Evolutionary conservation across 2,113 vertebrate species (phyloP).

Genomic region (Zosterops hypoxanthus): DNA sequence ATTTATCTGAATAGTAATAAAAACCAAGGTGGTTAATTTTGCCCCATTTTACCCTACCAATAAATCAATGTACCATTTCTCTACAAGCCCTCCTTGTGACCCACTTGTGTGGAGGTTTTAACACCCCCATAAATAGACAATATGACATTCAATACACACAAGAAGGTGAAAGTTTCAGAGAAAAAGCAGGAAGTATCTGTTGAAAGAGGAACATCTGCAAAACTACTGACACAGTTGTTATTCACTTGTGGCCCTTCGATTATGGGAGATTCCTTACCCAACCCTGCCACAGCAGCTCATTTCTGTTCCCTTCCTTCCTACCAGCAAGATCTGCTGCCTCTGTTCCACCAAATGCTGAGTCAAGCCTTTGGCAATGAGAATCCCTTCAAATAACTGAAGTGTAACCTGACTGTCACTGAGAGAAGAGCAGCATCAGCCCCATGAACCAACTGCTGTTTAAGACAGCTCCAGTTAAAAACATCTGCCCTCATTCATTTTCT

Average conservation of each 20-base stretch:
- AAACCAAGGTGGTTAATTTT: neutral
- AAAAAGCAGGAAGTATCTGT: neutral
- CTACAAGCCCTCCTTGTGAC: neutral
- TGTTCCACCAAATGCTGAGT: neutral
- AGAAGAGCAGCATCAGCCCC: neutral
- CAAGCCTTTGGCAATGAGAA: neutral
- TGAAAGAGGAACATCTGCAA: neutral
- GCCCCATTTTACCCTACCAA: neutral
- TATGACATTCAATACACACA: neutral
- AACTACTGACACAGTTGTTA: neutral
- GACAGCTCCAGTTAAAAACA: slow-evolving; percentile 1
- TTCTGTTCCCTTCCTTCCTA: neutral
- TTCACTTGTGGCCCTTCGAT: neutral
- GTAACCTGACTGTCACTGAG: neutral
- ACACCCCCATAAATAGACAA: neutral
- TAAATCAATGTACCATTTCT: neutral
- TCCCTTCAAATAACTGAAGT: slow-evolving; percentile 24
- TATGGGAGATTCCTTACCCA: neutral
- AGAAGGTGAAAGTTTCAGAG: neutral
- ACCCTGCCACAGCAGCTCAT: neutral
- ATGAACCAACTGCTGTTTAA: slow-evolving; percentile 11
- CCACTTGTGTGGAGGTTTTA: neutral
- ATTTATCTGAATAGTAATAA: slow-evolving; percentile 9
- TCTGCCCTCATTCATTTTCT: neutral
- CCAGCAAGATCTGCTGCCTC: neutral